Evolutionary conservation across 2,888 invertebrate genomes (phyloP).

Genomic region (Lithophane leautieri): DNA sequence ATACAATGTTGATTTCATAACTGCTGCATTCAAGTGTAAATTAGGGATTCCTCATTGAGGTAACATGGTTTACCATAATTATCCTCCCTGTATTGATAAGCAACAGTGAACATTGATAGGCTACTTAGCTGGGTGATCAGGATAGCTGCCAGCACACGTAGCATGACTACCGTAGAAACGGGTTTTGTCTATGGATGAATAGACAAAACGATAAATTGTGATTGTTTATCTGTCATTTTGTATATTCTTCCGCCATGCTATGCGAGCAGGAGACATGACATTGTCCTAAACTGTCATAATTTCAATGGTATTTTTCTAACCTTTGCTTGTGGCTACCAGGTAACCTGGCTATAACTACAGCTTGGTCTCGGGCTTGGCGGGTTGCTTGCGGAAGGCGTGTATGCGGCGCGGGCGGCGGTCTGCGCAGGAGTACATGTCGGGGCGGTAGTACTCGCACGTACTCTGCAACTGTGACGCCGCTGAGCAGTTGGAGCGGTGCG

Average conservation of each 20-base stretch:
- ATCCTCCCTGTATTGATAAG: not conserved
- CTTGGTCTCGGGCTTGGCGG: conserved; percentile 91
- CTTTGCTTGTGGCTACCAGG: too few species aligned
- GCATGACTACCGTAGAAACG: too few species aligned
- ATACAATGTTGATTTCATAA: not conserved
- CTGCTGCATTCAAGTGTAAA: not conserved
- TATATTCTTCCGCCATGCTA: too few species aligned
- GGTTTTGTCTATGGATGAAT: too few species aligned
- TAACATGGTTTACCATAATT: not conserved
- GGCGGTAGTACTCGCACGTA: conserved; percentile 69
- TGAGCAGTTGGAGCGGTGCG: conserved; percentile 85
- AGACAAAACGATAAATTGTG: too few species aligned
- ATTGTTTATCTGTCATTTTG: too few species aligned
- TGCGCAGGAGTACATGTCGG: conserved; percentile 60
- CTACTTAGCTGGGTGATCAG: not conserved
- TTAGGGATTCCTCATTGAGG: not conserved
- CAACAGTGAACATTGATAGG: not conserved
- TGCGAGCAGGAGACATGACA: too few species aligned
- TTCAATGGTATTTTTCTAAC: too few species aligned
- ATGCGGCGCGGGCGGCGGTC: conserved; percentile 58
- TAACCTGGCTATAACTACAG: conserved; percentile 28
- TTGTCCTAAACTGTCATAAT: too few species aligned
- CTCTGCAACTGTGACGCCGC: conserved; percentile 80
- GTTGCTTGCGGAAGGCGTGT: conserved; percentile 71
- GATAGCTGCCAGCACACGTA: too few species aligned